phyloP scores from a whole-genome alignment of 2,113 vertebrate species.

The Sclerurus mexicanus region DNA sequence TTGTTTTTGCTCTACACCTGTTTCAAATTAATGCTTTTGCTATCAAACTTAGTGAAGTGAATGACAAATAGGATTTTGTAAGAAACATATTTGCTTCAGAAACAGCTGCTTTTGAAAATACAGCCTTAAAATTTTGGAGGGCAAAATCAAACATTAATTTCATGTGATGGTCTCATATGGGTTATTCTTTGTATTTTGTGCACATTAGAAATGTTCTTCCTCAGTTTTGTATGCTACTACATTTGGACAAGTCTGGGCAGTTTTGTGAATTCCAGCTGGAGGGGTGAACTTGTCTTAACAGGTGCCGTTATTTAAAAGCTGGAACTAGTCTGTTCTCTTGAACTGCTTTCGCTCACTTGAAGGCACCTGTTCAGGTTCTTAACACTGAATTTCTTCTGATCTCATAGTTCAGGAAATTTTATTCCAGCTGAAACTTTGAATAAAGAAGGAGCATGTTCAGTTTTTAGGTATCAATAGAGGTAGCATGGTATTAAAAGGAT shows the following conservation, averaged over 20 bases:
- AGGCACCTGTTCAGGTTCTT: not conserved
- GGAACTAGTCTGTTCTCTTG: not conserved
- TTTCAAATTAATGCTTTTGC: not conserved
- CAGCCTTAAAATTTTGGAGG: not conserved
- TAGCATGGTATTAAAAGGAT: not conserved
- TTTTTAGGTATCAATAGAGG: not conserved
- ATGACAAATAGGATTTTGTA: not conserved
- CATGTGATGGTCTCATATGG: not conserved
- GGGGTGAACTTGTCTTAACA: not conserved
- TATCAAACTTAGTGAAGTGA: not conserved
- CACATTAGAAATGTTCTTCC: not conserved
- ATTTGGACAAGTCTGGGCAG: not conserved
- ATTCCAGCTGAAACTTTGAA: not conserved
- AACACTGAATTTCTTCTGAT: not conserved
- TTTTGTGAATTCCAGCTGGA: not conserved
- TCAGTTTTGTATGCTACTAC: not conserved
- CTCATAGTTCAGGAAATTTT: not conserved
- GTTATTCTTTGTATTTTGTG: not conserved
- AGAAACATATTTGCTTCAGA: not conserved
- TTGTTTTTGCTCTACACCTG: constrained; percentile 23
- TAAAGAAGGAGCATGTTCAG: not conserved
- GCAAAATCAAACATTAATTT: not conserved
- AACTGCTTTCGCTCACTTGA: not conserved
- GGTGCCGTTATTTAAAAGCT: not conserved
- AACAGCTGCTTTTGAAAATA: not conserved